Evolutionary conservation across 2,113 vertebrate species (phyloP), one percentile per base, ranked within the genome.

Genomic region (Antennarius striatus): DNA sequence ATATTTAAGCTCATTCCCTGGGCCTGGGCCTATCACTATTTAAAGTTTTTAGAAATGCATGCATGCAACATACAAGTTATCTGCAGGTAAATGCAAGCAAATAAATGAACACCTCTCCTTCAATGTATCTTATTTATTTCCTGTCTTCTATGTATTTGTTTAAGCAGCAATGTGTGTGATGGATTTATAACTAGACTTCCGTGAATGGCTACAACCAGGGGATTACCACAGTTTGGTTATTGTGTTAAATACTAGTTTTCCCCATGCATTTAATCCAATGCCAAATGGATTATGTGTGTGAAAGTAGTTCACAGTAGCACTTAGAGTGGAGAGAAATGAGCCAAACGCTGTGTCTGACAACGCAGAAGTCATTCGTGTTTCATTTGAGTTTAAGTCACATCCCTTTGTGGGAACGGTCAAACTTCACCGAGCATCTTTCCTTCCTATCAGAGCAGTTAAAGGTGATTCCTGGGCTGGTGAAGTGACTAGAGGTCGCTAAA

Each of bases 211-310:
- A 47, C 22, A 40, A 67, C 3, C 11, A 5, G 45, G 54, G 65
- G 65, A 75, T 82, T 82, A 81, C 54, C 45, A 22, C 43, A 45
- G 48, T 66, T 28, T 59, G 56, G 29, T 63, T 68, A 56, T 52
- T 54, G 63, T 22, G 22, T 22, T 1, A 22, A 22, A 22, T 22
- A 22, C 22, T 16, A 59, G 57, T 53, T 80, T 43, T 75, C 64
- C 22, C 45, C 59, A 2, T 52, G 46, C 13, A 45, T 53, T 14
- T 75, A 71, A 73, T 80, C 74, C 39, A 12, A 11, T 46, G 56
- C 47, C 30, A 9, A 63, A 53, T 3, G 32, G 61, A 48, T 56
- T 22, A 22, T 56, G 29, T 15, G 53, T 67, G 59, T 66, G 54
- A 68, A 57, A 71, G 56, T 42, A 16, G 28, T 73, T 28, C 36